A percentile compares a stretch with the other conserved stretches of the same genome.
Evolutionary conservation across 1,140 invertebrate species (phyloP).

Genomic region (Pseudomyrmex sp.): DNA sequence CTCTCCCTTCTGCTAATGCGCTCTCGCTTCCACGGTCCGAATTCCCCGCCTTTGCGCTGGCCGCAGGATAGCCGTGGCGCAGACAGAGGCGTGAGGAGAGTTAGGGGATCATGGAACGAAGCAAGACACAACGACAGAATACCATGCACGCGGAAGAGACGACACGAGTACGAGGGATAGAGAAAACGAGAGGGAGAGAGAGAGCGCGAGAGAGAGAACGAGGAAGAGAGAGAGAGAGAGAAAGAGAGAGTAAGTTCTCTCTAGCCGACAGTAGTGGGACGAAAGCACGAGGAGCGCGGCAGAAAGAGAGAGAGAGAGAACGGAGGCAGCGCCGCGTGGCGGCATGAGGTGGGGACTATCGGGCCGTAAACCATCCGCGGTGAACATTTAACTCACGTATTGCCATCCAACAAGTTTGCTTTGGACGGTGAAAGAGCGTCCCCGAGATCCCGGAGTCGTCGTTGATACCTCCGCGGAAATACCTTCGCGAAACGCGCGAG

Average conservation of each 20-base stretch:
- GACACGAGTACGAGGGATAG: slow-evolving; percentile 33
- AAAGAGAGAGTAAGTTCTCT: slow-evolving; percentile 65
- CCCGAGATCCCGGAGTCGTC: slow-evolving; percentile 77
- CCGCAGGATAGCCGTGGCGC: slow-evolving; percentile 75
- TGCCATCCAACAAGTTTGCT: slow-evolving; percentile 86
- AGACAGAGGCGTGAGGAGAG: slow-evolving; percentile 70
- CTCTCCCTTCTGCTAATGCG: slow-evolving; percentile 60
- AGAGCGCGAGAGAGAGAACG: slow-evolving; percentile 47
- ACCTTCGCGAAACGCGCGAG: slow-evolving; percentile 60
- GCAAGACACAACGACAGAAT: slow-evolving; percentile 77
- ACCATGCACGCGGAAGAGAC: slow-evolving; percentile 28
- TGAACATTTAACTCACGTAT: slow-evolving; percentile 86
- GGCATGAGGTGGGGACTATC: slow-evolving; percentile 84
- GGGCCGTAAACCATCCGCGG: slow-evolving; percentile 86
- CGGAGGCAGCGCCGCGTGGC: slow-evolving; percentile 85
- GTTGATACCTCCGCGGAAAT: slow-evolving; percentile 52
- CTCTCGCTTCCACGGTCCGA: slow-evolving; percentile 70
- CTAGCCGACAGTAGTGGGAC: slow-evolving; percentile 36
- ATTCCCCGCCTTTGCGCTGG: slow-evolving; percentile 79
- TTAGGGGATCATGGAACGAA: slow-evolving; percentile 81
- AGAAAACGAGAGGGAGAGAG: slow-evolving; percentile 18
- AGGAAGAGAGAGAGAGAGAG: slow-evolving; percentile 27
- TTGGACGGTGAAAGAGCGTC: slow-evolving; percentile 85
- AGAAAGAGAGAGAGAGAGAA: slow-evolving; percentile 75
- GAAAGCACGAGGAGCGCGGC: slow-evolving; percentile 54